Evolutionary conservation across 2,797 vertebrate species (phyloP).

Genomic region (Gorsachius magnificus): DNA sequence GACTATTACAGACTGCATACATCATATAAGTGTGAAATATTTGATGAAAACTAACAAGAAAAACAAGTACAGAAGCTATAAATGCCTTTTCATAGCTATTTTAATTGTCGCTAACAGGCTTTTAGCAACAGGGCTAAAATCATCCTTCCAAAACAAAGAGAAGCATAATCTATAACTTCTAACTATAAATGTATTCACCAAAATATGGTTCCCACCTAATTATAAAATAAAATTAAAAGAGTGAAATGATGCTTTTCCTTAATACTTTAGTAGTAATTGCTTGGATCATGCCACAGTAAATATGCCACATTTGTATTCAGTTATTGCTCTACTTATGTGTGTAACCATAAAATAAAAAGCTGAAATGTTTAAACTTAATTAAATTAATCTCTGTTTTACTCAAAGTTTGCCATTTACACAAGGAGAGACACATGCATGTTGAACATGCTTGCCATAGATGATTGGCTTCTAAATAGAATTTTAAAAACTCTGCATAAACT

Average conservation of each 20-base stretch:
- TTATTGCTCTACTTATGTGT: slow-evolving; percentile 10
- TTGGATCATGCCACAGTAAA: slow-evolving; percentile 22
- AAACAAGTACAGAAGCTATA: background rate
- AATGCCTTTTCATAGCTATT: background rate
- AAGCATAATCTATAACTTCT: background rate
- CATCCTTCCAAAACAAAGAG: background rate
- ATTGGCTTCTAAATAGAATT: background rate
- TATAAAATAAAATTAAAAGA: slow-evolving; percentile 53
- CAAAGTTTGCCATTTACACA: background rate
- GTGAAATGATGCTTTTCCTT: slow-evolving; percentile 27
- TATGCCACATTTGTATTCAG: slow-evolving; percentile 25
- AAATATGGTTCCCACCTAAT: slow-evolving; percentile 9
- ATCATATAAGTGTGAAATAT: background rate
- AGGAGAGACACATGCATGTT: background rate
- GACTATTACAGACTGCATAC: background rate
- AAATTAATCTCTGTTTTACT: slow-evolving; percentile 37
- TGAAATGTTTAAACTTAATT: slow-evolving; percentile 42
- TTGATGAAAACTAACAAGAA: slow-evolving; percentile 1
- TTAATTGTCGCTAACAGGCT: slow-evolving; percentile 22
- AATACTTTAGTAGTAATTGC: slow-evolving; percentile 38
- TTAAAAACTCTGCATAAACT: background rate
- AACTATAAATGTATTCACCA: background rate
- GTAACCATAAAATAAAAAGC: slow-evolving; percentile 37
- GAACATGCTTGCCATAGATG: background rate
- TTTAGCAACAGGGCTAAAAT: slow-evolving; percentile 7